Conservation (phyloP, 1,140 invertebrate genomes). For the Scaptomyza montana region DNA sequence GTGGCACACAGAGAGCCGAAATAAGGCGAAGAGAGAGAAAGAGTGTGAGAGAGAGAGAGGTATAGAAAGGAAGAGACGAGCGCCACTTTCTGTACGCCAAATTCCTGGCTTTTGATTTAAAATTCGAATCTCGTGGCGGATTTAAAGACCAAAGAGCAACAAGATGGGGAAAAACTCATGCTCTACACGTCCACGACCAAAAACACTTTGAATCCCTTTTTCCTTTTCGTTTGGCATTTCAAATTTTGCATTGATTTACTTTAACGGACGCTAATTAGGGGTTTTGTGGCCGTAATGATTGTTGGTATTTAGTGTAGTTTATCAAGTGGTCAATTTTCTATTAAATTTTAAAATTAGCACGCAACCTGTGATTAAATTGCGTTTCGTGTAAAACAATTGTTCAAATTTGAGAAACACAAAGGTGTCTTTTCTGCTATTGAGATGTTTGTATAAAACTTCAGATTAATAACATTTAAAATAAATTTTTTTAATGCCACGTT, state of each 20-base stretch:
- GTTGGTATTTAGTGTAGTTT: conserved; percentile 72
- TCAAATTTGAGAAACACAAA: too few species aligned
- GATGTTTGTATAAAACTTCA: too few species aligned
- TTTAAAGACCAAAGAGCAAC: conserved; percentile 16
- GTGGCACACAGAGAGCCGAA: conserved; percentile 2
- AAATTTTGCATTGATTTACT: conserved; percentile 63
- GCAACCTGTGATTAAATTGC: background rate
- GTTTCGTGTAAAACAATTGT: too few species aligned
- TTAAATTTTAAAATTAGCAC: background rate
- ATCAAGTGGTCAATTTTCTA: conserved; percentile 56
- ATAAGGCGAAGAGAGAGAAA: background rate
- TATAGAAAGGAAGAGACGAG: background rate
- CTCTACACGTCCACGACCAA: conserved; percentile 5
- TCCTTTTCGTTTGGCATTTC: conserved; percentile 20
- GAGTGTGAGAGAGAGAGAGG: background rate
- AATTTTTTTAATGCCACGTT: too few species aligned
- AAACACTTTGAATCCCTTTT: conserved; percentile 26
- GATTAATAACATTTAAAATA: too few species aligned
- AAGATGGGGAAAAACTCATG: conserved; percentile 6
- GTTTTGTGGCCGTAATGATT: conserved; percentile 56
- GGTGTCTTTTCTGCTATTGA: too few species aligned
- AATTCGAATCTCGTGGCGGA: conserved; percentile 55
- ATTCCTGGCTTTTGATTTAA: conserved; percentile 72
- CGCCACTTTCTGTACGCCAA: conserved; percentile 16
- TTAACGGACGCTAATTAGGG: conserved; percentile 69